Conservation (phyloP, 1,140 invertebrate genomes). For the Ctenoplectra terminalis region DNA sequence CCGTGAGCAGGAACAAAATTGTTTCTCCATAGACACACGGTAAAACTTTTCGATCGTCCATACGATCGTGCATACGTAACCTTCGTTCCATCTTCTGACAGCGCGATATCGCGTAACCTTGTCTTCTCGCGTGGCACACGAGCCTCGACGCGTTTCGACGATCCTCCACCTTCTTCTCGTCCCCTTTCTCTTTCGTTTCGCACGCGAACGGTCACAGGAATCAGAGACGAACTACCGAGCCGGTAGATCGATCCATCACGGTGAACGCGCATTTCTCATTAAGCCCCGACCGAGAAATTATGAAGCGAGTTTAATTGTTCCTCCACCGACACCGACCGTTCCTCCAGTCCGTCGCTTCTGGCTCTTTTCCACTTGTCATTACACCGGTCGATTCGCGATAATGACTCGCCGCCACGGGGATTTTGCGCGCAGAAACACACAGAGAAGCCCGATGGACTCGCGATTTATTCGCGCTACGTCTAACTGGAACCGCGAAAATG, state of each 20-base stretch:
- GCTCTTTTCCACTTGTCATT: slow-evolving; percentile 73
- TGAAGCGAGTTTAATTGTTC: slow-evolving; percentile 75
- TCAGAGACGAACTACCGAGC: slow-evolving; percentile 14
- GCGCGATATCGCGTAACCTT: slow-evolving; percentile 54
- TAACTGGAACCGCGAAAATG: slow-evolving; percentile 58
- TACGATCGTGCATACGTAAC: slow-evolving; percentile 34
- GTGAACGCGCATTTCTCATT: slow-evolving; percentile 73
- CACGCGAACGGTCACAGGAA: slow-evolving; percentile 50
- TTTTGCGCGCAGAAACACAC: slow-evolving; percentile 13
- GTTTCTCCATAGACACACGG: slow-evolving; percentile 40
- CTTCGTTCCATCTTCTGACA: slow-evolving; percentile 55
- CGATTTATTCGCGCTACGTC: slow-evolving; percentile 65
- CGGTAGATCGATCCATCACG: slow-evolving; percentile 68
- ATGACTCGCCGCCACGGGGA: slow-evolving; percentile 68
- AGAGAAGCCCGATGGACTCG: neutral
- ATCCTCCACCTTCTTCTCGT: slow-evolving; percentile 45
- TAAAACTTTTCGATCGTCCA: slow-evolving; percentile 56
- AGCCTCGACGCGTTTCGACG: slow-evolving; percentile 13
- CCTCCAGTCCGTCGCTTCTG: slow-evolving; percentile 45
- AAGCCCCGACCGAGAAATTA: slow-evolving; percentile 67
- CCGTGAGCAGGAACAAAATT: slow-evolving; percentile 50
- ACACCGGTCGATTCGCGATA: slow-evolving; percentile 66
- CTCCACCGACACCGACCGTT: slow-evolving; percentile 42
- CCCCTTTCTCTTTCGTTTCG: slow-evolving; percentile 57
- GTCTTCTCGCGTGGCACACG: slow-evolving; percentile 42